These are phyloP conservation scores for human DNA, from an alignment of 2,113 vertebrate species.

Conservation along the genomic window DNA sequence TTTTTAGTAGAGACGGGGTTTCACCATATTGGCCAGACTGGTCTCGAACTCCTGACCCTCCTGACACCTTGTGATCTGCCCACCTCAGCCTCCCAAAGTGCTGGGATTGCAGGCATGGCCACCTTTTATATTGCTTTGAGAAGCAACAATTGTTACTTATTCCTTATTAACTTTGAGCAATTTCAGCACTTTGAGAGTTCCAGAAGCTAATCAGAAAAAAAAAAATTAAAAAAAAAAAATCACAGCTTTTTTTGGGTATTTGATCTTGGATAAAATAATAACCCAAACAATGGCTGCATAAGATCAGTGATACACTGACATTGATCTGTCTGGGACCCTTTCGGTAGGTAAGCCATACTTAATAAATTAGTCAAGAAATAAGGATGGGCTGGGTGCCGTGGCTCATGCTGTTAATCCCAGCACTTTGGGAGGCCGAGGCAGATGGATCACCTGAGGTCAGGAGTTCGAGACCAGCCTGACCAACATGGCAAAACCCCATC, in stretches of 20 bases:
- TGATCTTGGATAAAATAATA: constrained; percentile 25
- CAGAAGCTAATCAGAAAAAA: constrained; percentile 50
- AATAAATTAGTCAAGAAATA: constrained; percentile 21
- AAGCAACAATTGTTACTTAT: constrained; percentile 66
- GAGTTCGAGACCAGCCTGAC: too few relatives aligned
- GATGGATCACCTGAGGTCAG: too few relatives aligned
- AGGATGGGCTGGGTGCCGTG: neutral
- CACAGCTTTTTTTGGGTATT: neutral
- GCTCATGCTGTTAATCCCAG: too few relatives aligned
- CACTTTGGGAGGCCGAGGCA: too few relatives aligned
- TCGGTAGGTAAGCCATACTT: neutral
- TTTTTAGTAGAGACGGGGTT: too few relatives aligned
- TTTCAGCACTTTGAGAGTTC: constrained; percentile 34
- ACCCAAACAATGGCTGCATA: neutral
- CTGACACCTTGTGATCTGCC: too few relatives aligned
- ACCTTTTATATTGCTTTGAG: constrained; percentile 59
- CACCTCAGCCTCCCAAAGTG: too few relatives aligned
- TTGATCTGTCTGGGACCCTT: neutral
- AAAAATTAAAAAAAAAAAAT: neutral
- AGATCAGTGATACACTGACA: neutral
- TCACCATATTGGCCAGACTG: too few relatives aligned
- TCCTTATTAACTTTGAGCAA: constrained; percentile 51
- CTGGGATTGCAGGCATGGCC: too few relatives aligned
- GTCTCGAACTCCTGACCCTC: too few relatives aligned
- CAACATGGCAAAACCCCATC: too few relatives aligned